A percentile compares a stretch with the other conserved stretches of the same genome.
Evolutionary conservation across 2,888 invertebrate species (phyloP).

Genomic region (Uropetala carovei): DNA sequence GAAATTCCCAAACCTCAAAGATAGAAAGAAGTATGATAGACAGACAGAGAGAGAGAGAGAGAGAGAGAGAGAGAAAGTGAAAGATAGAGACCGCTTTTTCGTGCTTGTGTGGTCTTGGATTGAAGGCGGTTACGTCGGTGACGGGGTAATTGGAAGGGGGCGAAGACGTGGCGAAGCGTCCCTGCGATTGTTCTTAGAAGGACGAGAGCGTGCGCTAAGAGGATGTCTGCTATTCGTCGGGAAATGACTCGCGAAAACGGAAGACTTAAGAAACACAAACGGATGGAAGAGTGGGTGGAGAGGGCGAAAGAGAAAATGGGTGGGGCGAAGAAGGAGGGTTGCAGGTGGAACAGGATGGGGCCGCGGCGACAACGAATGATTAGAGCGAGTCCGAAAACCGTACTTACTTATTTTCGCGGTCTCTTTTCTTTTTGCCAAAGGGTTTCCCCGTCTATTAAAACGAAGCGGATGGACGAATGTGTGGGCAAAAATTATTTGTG

Average conservation of each 20-base stretch:
- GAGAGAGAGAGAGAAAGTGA: not conserved
- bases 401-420: constrained; percentile 24
- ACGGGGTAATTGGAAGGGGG: constrained; percentile 38
- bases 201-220: not conserved
- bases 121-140: constrained; percentile 40
- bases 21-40: not conserved
- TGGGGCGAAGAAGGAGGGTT: not conserved
- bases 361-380: not conserved
- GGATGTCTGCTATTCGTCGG: not conserved
- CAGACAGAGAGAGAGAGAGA: not conserved
- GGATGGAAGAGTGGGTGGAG: not conserved
- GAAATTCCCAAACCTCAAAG: not conserved
- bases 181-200: not conserved
- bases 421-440: not conserved
- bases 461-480: not conserved
- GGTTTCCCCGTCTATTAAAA: not conserved
- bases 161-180: not conserved
- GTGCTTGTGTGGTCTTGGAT: constrained; percentile 38
- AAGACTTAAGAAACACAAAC: not conserved
- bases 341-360: not conserved
- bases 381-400: constrained; percentile 6
- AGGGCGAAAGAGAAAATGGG: not conserved
- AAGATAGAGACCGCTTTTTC: not conserved
- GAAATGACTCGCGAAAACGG: constrained; percentile 10
- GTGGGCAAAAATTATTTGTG: constrained; percentile 17